Evolutionary conservation across 2,797 vertebrate genomes (phyloP), one percentile per base, ranked within the genome.

Genomic region (Eremophila alpestris): DNA sequence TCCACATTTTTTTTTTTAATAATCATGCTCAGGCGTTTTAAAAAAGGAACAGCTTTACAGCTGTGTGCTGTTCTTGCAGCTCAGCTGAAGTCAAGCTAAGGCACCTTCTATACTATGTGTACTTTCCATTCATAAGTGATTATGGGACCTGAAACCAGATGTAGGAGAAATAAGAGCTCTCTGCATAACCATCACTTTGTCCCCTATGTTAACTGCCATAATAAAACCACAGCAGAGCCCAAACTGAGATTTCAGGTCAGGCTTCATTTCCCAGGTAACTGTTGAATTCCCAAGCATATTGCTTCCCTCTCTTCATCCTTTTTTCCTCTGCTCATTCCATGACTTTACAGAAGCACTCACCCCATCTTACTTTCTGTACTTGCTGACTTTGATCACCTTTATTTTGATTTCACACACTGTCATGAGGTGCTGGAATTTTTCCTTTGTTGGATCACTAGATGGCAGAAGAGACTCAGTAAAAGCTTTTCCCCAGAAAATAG

Each of bases 391-490:
- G 12, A 11, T 41, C 8, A 11, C 17, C 12, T 83, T 41, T 45
- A 30, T 48, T 69, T 75, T 17, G 24, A 27, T 45, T 69, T 51
- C 34, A 32, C 8, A 1, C 18, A 17, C 5, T 16, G 14, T n/a
- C 19, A 3, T 3, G 14, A 19, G 8, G 2, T 21, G 20, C 16
- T 62, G 40, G 54, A 45, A 16, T 52, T 64, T 56, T 91, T 58
- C 30, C 36, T 32, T 19, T 63, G 18, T 62, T 7, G 0, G 7
- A 2, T 48, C 97, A 96, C 97, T 96, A 98, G 98, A 84, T 96
- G 98, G 97, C 97, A 97, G 96, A 68, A 93, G 58, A 82, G 58
- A 86, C 92, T 77, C 93, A 95, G 30, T 45, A 63, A 97, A 95
- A 83, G 26, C n/a, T 29, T 3, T 29, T 60, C 10, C 16, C 9